Evolutionary conservation across 2,113 vertebrate species (phyloP).

Genomic region (Isurus oxyrinchus): DNA sequence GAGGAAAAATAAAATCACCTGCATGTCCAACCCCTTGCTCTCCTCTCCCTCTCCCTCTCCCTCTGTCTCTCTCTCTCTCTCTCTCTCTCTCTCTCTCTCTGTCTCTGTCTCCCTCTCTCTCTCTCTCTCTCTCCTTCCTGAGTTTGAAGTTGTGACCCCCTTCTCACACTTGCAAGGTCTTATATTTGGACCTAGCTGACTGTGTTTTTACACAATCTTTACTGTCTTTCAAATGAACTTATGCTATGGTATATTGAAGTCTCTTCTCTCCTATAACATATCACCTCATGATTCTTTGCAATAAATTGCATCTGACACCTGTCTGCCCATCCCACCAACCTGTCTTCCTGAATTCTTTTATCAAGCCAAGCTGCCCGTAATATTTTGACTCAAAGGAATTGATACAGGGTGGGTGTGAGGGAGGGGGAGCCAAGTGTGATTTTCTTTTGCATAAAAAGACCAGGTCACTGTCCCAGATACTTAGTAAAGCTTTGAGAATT

Average conservation of each 20-base stretch:
- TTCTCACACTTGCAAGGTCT: not conserved
- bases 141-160: not conserved
- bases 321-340: not conserved
- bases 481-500: not conserved
- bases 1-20: not conserved
- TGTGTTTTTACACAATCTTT: not conserved
- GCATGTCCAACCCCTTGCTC: too few species aligned
- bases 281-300: not conserved
- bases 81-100: too few species aligned
- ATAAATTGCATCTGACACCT: not conserved
- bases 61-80: too few species aligned
- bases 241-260: not conserved
- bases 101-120: too few species aligned
- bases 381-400: not conserved
- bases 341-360: not conserved
- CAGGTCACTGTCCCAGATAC: not conserved
- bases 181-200: not conserved
- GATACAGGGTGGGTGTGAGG: not conserved
- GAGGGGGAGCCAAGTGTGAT: not conserved
- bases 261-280: not conserved
- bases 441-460: not conserved
- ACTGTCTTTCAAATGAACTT: not conserved
- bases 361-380: not conserved
- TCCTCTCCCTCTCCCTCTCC: too few species aligned
- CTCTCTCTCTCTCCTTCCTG: not conserved